Percentiles rank a stretch among this genome's conserved stretches.
Evolutionary conservation across 1,140 invertebrate genomes (phyloP).

Genomic region (Leucophenga varia): DNA sequence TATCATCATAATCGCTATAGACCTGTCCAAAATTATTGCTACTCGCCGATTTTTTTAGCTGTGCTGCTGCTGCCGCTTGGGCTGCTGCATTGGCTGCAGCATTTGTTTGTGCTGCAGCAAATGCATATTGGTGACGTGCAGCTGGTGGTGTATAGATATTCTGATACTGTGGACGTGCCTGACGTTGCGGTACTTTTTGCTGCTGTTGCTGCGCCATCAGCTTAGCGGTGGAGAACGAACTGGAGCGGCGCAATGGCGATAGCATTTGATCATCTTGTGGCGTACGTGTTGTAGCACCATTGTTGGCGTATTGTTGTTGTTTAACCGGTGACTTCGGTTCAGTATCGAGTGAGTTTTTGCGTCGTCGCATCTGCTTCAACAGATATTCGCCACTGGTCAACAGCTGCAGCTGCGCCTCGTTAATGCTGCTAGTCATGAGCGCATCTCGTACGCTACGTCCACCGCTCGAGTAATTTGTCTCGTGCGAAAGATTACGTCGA

Average conservation of each 20-base stretch:
- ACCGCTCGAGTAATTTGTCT: not conserved
- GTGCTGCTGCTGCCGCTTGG: conserved; percentile 14
- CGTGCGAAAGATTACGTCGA: conserved; percentile 10
- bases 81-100: no score
- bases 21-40: conserved; percentile 52
- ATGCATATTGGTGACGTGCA: conserved; percentile 35
- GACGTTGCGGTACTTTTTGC: conserved; percentile 19
- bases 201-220: conserved; percentile 23
- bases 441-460: conserved; percentile 17
- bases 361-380: conserved; percentile 47
- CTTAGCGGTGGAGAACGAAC: conserved; percentile 32
- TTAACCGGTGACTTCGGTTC: conserved; percentile 14
- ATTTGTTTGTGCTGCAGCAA: conserved; percentile 24
- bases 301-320: not conserved
- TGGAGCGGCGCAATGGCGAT: conserved; percentile 49
- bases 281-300: conserved; percentile 4
- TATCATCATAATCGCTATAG: conserved; percentile 52
- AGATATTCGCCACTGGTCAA: conserved; percentile 50
- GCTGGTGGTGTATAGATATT: conserved; percentile 51
- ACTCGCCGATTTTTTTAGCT: conserved; percentile 51
- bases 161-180: conserved; percentile 48
- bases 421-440: conserved; percentile 53
- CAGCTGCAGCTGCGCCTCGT: conserved; percentile 47
- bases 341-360: conserved; percentile 60
- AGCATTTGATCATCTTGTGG: no score